Conservation (phyloP, 2,797 vertebrate species). For the Hydrocynus forskahlii region DNA sequence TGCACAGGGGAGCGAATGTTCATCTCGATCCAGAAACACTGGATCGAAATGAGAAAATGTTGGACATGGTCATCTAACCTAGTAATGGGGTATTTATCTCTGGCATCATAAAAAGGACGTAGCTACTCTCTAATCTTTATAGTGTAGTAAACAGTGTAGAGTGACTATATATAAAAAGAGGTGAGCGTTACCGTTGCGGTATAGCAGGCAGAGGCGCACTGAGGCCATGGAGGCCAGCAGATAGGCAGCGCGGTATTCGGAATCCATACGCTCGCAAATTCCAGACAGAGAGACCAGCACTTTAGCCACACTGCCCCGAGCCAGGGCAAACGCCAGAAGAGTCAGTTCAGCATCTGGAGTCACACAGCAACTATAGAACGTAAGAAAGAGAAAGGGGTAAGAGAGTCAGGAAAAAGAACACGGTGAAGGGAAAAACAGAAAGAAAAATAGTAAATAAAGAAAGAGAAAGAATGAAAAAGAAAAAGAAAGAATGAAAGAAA, state of each 20-base stretch:
- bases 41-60: no score
- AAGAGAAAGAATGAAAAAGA: not conserved
- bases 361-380: constrained; percentile 82
- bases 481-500: no score
- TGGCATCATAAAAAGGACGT: no score
- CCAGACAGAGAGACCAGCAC: constrained; percentile 89
- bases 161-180: not conserved
- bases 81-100: no score
- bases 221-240: constrained; percentile 92
- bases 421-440: not conserved
- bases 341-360: constrained; percentile 93
- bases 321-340: constrained; percentile 92
- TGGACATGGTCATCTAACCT: no score
- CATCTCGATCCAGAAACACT: no score
- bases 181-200: constrained; percentile 86
- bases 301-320: constrained; percentile 93
- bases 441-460: not conserved
- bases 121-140: no score
- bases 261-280: constrained; percentile 84
- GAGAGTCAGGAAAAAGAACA: no score
- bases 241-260: constrained; percentile 85
- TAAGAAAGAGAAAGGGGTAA: no score
- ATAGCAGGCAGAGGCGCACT: constrained; percentile 89
- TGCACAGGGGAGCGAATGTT: no score
- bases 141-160: no score